Conservation (phyloP, 2,113 vertebrate species). For the Rhineura floridana region DNA sequence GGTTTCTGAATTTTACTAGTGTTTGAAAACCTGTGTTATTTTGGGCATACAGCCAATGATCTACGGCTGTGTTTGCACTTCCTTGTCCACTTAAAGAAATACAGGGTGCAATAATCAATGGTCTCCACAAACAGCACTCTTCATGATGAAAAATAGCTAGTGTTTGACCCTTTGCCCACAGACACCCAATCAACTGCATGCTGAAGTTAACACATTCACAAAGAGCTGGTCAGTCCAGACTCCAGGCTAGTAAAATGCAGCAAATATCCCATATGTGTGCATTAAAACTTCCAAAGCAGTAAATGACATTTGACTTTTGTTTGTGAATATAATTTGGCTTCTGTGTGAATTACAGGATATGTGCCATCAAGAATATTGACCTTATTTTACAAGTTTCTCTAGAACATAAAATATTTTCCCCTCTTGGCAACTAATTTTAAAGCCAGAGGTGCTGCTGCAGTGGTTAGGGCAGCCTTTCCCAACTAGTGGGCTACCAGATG, state of each 20-base stretch:
- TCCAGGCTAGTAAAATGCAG: not conserved
- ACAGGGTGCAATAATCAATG: not conserved
- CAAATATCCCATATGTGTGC: not conserved
- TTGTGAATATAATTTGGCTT: not conserved
- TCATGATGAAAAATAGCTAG: not conserved
- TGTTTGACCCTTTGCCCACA: not conserved
- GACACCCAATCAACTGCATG: not conserved
- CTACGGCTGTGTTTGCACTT: slow-evolving; percentile 1
- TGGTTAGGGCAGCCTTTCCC: too few species aligned
- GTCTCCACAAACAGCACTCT: not conserved
- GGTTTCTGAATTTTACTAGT: not conserved
- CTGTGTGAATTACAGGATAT: not conserved
- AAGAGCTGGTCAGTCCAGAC: not conserved
- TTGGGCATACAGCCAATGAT: not conserved
- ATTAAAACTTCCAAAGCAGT: not conserved
- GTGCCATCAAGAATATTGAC: too few species aligned
- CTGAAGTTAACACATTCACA: not conserved
- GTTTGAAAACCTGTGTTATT: not conserved
- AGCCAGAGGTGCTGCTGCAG: not conserved
- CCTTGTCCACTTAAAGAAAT: not conserved
- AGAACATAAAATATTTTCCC: not conserved
- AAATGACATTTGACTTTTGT: not conserved
- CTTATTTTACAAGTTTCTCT: not conserved
- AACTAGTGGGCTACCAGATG: too few species aligned
- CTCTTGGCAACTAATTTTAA: not conserved